Evolutionary conservation across 2,888 invertebrate genomes (phyloP).

Genomic region (Flexamia atlantica): DNA sequence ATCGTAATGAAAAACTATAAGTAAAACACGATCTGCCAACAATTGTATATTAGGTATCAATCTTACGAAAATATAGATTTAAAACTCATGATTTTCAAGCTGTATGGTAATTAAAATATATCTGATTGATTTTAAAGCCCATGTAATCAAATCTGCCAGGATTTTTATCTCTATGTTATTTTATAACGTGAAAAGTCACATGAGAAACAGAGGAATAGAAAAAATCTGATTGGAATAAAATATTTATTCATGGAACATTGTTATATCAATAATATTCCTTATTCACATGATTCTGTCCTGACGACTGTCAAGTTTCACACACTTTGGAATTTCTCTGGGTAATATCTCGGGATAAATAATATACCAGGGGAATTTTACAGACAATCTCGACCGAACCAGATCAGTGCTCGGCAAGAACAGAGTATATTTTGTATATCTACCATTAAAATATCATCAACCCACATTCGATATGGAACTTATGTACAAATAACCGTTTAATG

Average conservation of each 20-base stretch:
- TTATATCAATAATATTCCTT: conserved; percentile 58
- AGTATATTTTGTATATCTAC: conserved; percentile 39
- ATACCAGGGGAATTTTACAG: conserved; percentile 56
- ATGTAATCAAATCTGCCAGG: background rate
- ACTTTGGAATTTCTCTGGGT: conserved; percentile 58
- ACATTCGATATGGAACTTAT: conserved; percentile 41
- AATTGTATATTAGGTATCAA: background rate
- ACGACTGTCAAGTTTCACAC: conserved; percentile 46
- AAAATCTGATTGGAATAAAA: conserved; percentile 64
- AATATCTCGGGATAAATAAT: conserved; percentile 51
- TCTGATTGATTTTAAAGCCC: background rate
- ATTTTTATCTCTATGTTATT: background rate
- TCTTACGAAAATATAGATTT: conserved; percentile 5
- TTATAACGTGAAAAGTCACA: background rate
- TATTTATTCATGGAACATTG: conserved; percentile 65
- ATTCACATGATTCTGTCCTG: conserved; percentile 6
- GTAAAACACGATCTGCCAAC: background rate
- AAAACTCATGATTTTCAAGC: background rate
- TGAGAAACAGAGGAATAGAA: conserved; percentile 15
- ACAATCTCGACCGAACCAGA: background rate
- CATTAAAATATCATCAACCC: conserved; percentile 48
- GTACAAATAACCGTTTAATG: conserved; percentile 38
- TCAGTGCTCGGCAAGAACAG: background rate
- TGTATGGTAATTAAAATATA: background rate
- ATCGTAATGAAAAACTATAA: background rate